phyloP scores from a whole-genome alignment of 2,113 vertebrate genomes.

The Ondatra zibethicus region DNA sequence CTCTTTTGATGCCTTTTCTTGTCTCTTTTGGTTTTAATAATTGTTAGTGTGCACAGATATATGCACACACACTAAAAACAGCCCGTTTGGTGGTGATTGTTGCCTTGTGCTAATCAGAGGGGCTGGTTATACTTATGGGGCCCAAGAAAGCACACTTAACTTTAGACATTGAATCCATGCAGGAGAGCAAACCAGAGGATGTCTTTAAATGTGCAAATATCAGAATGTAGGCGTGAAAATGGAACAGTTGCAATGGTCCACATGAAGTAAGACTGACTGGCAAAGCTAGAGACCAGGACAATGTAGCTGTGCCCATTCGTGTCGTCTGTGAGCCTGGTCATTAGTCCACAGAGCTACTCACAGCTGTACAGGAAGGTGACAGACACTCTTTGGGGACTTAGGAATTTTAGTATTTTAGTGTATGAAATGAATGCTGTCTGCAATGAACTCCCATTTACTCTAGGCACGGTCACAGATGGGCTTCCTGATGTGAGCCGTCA shows the following conservation, averaged over 20 bases:
- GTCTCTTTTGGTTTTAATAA: conserved; percentile 49
- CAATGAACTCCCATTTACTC: not conserved
- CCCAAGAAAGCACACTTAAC: conserved; percentile 72
- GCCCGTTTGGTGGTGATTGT: conserved; percentile 42
- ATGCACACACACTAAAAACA: not conserved
- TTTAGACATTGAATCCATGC: conserved; percentile 68
- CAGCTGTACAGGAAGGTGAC: not conserved
- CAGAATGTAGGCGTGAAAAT: not conserved
- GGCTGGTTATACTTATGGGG: conserved; percentile 72
- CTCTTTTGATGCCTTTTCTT: conserved; percentile 45
- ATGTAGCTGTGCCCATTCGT: not conserved
- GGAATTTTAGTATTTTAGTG: not conserved
- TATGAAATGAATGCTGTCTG: conserved; percentile 19
- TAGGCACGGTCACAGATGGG: conserved; percentile 76
- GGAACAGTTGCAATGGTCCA: not conserved
- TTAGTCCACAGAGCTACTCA: not conserved
- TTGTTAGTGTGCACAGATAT: not conserved
- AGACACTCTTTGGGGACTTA: not conserved
- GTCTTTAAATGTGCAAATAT: not conserved
- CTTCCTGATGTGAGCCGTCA: conserved; percentile 17
- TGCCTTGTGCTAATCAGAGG: conserved; percentile 63
- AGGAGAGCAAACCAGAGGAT: conserved; percentile 78
- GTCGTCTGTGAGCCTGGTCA: not conserved
- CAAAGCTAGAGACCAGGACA: conserved; percentile 50
- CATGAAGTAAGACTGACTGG: conserved; percentile 17